phyloP scores from a whole-genome alignment of 2,888 invertebrate species.

The Asteroscopus sphinx region DNA sequence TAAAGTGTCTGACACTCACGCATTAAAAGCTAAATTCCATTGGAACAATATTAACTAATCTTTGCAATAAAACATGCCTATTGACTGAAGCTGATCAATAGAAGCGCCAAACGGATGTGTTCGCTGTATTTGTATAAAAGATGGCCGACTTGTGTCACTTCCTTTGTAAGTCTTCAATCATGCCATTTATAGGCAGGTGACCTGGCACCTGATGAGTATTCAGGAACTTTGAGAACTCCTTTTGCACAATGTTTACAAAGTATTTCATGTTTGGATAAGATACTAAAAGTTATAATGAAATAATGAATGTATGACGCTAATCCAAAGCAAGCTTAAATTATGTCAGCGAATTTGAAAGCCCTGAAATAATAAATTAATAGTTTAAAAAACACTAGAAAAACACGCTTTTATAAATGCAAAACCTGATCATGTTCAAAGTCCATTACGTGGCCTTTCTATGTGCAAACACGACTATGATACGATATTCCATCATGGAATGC shows the following conservation, averaged over 20 bases:
- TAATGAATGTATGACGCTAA: no score
- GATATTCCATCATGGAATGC: no score
- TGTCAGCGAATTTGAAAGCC: background rate
- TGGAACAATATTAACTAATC: constrained; percentile 36
- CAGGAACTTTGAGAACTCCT: constrained; percentile 27
- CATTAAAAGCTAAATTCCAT: constrained; percentile 28
- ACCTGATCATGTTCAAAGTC: no score
- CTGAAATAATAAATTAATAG: no score
- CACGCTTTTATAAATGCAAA: no score
- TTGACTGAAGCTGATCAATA: constrained; percentile 68
- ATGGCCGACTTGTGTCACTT: constrained; percentile 77
- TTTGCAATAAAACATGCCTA: constrained; percentile 54
- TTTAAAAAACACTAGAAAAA: no score
- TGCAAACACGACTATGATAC: no score
- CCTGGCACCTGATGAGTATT: constrained; percentile 48
- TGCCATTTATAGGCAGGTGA: constrained; percentile 49
- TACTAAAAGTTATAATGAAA: constrained; percentile 1
- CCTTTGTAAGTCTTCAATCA: constrained; percentile 67
- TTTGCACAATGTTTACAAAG: constrained; percentile 15
- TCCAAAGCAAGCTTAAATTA: no score
- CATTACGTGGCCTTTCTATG: no score
- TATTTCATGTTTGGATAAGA: constrained; percentile 7
- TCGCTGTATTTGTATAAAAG: constrained; percentile 76
- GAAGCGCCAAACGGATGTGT: constrained; percentile 74
- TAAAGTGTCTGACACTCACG: constrained; percentile 15